Evolutionary conservation across 2,113 vertebrate species (phyloP), one percentile per base, ranked within the genome.

Genomic region (Pelobates fuscus): DNA sequence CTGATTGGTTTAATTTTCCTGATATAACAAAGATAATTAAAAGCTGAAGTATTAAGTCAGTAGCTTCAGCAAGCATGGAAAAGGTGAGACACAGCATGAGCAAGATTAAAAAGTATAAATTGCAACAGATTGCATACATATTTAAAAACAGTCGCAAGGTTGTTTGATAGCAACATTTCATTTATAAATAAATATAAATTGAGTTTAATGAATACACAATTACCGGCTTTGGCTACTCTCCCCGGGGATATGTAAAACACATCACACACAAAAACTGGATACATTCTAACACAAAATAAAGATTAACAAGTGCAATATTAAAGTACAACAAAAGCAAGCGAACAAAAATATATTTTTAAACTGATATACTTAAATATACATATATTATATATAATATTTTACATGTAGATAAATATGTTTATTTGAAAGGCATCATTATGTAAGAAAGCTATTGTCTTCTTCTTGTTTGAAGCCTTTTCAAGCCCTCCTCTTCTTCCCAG

Each of bases 21-120:
- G 43, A 32, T 61, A 49, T 46, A 61, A 61, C 54, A 61, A 43
- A 3, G 24, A 52, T 49, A 32, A 63, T 71, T 71, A 46, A 71
- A 24, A 23, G 17, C 20, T 37, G 8, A 6, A 46, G 3, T 63
- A 32, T 32, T 24, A 32, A 71, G 57, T 24, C n/a, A 29, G 37
- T 23, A 54, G 17, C 15, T 27, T 10, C 37, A 20, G 30, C 27
- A 59, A 44, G 59, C 20, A 37, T 12, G 2, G 8, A 23, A 4
- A 71, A 46, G 0, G 5, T 43, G 44, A 10, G 37, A 21, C 44
- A 61, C 57, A 49, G 43, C 25, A 61, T 17, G 8, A 21, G n/a
- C 20, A 20, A 8, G 24, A 49, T 1, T 25, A 26, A 61, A 58
- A 60, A 37, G 25, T 10, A 59, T 20, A 44, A 43, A 59, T 25